Conservation (phyloP, 2,113 vertebrate genomes). For the Pelobates fuscus region DNA sequence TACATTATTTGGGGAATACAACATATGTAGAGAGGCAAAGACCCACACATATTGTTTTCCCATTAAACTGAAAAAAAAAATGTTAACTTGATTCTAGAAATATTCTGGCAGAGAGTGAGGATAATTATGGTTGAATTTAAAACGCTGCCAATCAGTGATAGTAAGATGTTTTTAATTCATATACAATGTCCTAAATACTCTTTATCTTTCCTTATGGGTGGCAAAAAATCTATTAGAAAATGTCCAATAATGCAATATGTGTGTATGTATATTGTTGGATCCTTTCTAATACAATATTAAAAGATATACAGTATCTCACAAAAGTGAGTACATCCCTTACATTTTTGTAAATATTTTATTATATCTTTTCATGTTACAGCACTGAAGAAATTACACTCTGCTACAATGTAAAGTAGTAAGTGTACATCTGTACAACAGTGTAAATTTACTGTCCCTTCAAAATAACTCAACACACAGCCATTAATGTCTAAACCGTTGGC, state of each 20-base stretch:
- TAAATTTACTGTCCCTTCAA: too few relatives aligned
- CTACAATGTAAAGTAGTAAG: too few relatives aligned
- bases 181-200: constrained; percentile 3
- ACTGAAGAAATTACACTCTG: too few relatives aligned
- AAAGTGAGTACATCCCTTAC: too few relatives aligned
- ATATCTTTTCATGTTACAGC: too few relatives aligned
- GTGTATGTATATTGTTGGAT: too few relatives aligned
- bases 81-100: not conserved
- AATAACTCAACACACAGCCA: too few relatives aligned
- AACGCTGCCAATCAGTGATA: not conserved
- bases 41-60: constrained; percentile 13
- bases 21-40: constrained; percentile 1
- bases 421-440: too few relatives aligned
- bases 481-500: too few relatives aligned
- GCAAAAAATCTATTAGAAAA: not conserved
- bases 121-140: constrained; percentile 8
- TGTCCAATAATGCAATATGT: not conserved
- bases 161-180: constrained; percentile 12
- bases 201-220: not conserved
- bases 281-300: too few relatives aligned
- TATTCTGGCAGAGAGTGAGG: constrained; percentile 6
- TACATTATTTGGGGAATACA: not conserved
- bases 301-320: too few relatives aligned
- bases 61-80: constrained; percentile 11
- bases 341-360: too few relatives aligned